A percentile compares a stretch with the other conserved stretches of the same genome.
Conservation (phyloP, 2,888 invertebrate species). For the Tricholauxania praeusta region DNA sequence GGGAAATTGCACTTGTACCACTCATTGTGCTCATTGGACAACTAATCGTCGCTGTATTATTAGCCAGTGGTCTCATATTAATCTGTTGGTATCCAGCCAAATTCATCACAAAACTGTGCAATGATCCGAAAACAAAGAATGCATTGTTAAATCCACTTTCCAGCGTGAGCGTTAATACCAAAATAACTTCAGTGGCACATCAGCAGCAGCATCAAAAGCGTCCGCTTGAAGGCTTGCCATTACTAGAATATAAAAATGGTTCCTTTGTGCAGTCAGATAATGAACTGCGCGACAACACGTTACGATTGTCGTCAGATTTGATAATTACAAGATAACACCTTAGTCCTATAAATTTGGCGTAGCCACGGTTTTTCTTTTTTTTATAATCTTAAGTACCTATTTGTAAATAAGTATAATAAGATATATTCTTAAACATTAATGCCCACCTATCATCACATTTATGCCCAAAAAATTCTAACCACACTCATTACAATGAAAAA, state of each 20-base stretch:
- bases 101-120: conserved; percentile 52
- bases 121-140: conserved; percentile 58
- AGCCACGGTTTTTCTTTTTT: too few relatives aligned
- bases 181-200: conserved; percentile 17
- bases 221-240: conserved; percentile 49
- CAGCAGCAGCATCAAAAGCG: conserved; percentile 27
- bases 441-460: background rate
- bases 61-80: conserved; percentile 66
- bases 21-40: conserved; percentile 71
- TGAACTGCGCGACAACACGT: conserved; percentile 47
- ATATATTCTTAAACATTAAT: background rate
- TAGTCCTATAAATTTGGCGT: background rate
- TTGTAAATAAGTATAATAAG: conserved; percentile 3
- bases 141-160: conserved; percentile 52
- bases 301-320: conserved; percentile 50
- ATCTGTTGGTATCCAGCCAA: conserved; percentile 65
- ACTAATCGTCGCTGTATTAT: conserved; percentile 68
- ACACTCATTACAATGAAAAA: too few relatives aligned
- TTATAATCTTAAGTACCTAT: background rate
- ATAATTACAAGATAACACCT: conserved; percentile 52
- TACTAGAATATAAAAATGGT: conserved; percentile 51
- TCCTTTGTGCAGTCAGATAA: conserved; percentile 41
- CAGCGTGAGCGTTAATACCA: conserved; percentile 19
- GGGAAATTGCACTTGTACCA: conserved; percentile 70
- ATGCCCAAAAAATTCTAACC: background rate